Conservation (phyloP, 2,113 vertebrate species). For the Trichomycterus rosablanca region DNA sequence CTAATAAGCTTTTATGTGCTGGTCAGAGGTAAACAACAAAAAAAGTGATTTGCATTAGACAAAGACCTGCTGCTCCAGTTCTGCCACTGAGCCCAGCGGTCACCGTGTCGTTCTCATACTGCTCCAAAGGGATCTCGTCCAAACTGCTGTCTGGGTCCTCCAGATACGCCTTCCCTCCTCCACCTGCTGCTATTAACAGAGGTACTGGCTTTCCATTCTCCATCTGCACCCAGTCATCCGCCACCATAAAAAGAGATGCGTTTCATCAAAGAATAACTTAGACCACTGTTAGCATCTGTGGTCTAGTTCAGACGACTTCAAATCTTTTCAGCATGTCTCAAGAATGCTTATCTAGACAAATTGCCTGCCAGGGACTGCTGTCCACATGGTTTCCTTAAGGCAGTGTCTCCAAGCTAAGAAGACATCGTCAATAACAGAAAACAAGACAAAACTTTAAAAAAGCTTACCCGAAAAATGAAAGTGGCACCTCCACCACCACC, state of each 20-base stretch:
- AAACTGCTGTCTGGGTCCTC: constrained; percentile 67
- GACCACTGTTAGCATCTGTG: too few species aligned
- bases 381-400: constrained; percentile 34
- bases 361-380: background rate
- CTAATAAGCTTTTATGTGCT: too few species aligned
- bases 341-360: constrained; percentile 25
- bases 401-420: too few species aligned
- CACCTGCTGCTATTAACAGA: constrained; percentile 82
- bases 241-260: constrained; percentile 2
- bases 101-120: constrained; percentile 75
- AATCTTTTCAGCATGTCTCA: constrained; percentile 36
- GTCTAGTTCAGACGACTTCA: constrained; percentile 12
- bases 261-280: constrained; percentile 1
- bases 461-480: constrained; percentile 75
- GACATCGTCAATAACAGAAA: background rate
- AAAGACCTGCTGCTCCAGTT: constrained; percentile 70
- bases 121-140: constrained; percentile 66
- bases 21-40: too few species aligned
- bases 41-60: background rate
- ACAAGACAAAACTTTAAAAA: too few species aligned
- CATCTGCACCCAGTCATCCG: constrained; percentile 58
- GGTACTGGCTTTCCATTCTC: constrained; percentile 72
- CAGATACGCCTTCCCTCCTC: constrained; percentile 84
- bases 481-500: constrained; percentile 86
- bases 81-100: constrained; percentile 70